Evolutionary conservation across 2,113 vertebrate genomes (phyloP).

Genomic region (Motacilla alba): DNA sequence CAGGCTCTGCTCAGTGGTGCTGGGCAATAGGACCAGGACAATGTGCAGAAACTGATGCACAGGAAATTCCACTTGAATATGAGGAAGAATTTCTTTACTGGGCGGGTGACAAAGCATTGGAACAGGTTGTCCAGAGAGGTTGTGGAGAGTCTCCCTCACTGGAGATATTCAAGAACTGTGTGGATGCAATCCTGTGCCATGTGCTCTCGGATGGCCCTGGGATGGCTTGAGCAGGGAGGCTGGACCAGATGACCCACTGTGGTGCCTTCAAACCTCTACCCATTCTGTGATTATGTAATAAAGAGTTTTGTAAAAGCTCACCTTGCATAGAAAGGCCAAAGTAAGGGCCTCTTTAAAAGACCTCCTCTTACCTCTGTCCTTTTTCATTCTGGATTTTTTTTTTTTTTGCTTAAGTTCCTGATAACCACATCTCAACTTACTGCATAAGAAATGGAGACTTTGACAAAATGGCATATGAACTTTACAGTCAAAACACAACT

Average conservation of each 20-base stretch:
- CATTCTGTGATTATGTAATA: background rate
- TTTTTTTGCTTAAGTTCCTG: background rate
- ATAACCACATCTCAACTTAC: background rate
- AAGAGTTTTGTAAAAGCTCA: background rate
- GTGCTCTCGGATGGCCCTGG: background rate
- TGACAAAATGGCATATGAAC: background rate
- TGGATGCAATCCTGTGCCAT: too few species aligned
- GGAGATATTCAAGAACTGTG: background rate
- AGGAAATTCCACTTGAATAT: background rate
- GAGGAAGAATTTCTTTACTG: background rate
- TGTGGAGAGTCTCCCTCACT: background rate
- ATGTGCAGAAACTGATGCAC: background rate
- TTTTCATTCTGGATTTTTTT: background rate
- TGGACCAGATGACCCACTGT: background rate
- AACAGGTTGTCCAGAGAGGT: background rate
- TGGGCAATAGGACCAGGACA: background rate
- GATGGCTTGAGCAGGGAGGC: background rate
- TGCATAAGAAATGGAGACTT: background rate
- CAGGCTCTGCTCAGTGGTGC: background rate
- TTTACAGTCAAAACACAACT: background rate
- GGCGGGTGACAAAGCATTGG: fast-evolving
- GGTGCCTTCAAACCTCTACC: background rate
- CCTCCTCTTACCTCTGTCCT: background rate
- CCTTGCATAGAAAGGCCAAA: background rate
- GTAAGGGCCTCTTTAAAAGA: background rate